Evolutionary conservation across 2,888 invertebrate genomes (phyloP).

Genomic region (Arctia plantaginis): DNA sequence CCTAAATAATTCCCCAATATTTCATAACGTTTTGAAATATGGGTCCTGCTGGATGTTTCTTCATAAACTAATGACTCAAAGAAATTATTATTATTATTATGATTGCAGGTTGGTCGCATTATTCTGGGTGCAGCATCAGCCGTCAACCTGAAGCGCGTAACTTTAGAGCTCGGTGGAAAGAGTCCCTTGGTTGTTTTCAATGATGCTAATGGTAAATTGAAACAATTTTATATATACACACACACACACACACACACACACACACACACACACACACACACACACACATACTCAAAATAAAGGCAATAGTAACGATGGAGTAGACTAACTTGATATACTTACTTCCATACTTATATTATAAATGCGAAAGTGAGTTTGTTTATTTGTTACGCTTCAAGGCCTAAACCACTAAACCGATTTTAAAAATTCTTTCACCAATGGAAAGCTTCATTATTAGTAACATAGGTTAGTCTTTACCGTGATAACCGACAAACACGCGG

Average conservation of each 20-base stretch:
- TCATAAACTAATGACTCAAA: not conserved
- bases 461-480: no score
- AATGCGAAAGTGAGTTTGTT: no score
- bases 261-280: not conserved
- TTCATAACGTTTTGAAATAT: not conserved
- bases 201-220: slow-evolving; percentile 90
- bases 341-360: no score
- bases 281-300: not conserved
- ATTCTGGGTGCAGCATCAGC: slow-evolving; percentile 90
- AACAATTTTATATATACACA: not conserved
- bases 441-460: no score
- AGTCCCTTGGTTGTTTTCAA: slow-evolving; percentile 94
- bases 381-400: no score
- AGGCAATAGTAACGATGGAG: not conserved
- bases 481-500: no score
- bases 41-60: not conserved
- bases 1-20: not conserved
- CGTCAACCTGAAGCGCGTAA: slow-evolving; percentile 93
- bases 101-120: slow-evolving; percentile 83
- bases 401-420: no score
- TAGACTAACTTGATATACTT: not conserved
- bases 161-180: slow-evolving; percentile 96
- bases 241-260: not conserved
- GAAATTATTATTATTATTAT: not conserved
- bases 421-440: no score